phyloP scores from a whole-genome alignment of 92 coral and sea anemone species.

The Parazoanthus atlanticus region DNA sequence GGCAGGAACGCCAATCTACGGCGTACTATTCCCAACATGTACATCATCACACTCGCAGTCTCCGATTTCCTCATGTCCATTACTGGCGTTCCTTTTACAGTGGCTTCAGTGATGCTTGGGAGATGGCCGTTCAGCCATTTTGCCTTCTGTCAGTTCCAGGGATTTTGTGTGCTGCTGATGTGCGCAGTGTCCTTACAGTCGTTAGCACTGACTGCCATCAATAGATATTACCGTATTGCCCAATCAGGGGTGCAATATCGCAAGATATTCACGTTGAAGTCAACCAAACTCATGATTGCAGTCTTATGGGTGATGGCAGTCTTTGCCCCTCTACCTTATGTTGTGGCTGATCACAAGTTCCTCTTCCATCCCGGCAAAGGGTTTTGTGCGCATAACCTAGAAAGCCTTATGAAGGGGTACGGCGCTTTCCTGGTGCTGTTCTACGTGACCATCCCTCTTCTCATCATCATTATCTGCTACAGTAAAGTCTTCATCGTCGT shows the following conservation, averaged over 20 bases:
- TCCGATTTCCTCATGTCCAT: conserved; percentile 74
- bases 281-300: conserved; percentile 56
- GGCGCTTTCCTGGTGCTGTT: conserved; percentile 66
- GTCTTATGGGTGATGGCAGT: conserved; percentile 66
- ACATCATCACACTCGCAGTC: conserved; percentile 68
- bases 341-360: conserved; percentile 56
- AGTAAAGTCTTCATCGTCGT: conserved; percentile 62
- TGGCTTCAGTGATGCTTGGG: conserved; percentile 52
- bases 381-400: conserved; percentile 65
- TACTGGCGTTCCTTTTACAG: conserved; percentile 58
- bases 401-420: conserved; percentile 57
- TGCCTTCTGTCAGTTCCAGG: conserved; percentile 67
- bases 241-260: conserved; percentile 59
- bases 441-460: conserved; percentile 63
- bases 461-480: conserved; percentile 60
- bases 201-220: conserved; percentile 69
- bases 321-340: conserved; percentile 72
- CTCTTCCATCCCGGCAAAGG: conserved; percentile 76
- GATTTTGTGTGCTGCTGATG: conserved; percentile 63
- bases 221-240: conserved; percentile 65
- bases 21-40: conserved; percentile 62
- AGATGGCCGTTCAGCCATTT: conserved; percentile 56
- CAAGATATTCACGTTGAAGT: conserved; percentile 55
- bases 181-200: conserved; percentile 68
- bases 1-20: conserved; percentile 62